Base-by-base conservation (phyloP, 2,797 vertebrate species). In the Acanthis flammea region DNA sequence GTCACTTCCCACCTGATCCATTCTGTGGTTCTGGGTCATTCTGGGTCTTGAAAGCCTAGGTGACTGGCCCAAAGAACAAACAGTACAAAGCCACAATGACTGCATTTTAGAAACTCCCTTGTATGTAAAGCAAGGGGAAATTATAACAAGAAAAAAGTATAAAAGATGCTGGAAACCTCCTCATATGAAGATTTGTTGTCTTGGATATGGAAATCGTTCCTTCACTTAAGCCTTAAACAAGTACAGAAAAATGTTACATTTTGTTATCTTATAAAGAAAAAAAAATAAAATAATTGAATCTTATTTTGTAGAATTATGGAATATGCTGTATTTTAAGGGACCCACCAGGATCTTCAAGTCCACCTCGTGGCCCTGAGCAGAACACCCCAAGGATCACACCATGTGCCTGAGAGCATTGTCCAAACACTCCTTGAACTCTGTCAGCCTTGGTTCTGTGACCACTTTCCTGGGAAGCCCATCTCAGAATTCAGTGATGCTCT, bases 321-420 rank as follows among this genome's bases (percentile, higher is more conserved):
- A n/a, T n/a, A n/a, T 18, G 6, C 4, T 44, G 16, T 10, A 6
- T 42, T 75, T 19, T 31, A 42, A 54, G 13, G 12, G 2, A 37
- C 16, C 4, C 15, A 54, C 9, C 22, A 37, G 41, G 41, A 35
- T 54, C 41, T 2, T 15, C 0, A 0, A 61, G 31, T 35, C 37
- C 14, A 68, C 7, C 35, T 44, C 4, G 0, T 24, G 35, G 16
- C 12, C 9, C 18, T 62, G 9, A n/a, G 19, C 27, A 55, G 35
- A 10, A 19, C 15, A n/a, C 6, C 3, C 3, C 51, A 70, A 44
- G 14, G 19, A 12, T 33, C 14, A 50, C 21, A 57, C 8, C 14
- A 1, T 19, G 17, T 31, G 7, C 10, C 23, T 45, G 6, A 70
- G 37, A 57, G 19, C 3, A n/a, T 15, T 48, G 13, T 24, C 54